These are phyloP conservation scores for Oenanthe oenanthe DNA, from an alignment of 2,113 vertebrate species.

Conservation along the genomic window DNA sequence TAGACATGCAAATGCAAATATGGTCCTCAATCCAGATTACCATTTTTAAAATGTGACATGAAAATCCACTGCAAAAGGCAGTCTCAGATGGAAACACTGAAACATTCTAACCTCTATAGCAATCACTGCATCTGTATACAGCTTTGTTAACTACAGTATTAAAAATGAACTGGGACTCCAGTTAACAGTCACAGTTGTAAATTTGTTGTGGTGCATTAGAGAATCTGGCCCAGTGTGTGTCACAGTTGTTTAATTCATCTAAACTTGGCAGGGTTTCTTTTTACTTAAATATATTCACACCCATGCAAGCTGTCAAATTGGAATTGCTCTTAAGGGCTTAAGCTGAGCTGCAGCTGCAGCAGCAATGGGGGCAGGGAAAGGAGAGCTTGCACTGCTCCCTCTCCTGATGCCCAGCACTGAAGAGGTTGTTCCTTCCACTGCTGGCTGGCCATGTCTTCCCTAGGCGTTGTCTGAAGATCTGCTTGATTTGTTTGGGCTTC, in stretches of 20 bases:
- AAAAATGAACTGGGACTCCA: background rate
- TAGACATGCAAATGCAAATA: background rate
- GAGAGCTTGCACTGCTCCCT: background rate
- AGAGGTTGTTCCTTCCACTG: background rate
- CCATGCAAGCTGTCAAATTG: slow-evolving; percentile 59
- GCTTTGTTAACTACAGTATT: background rate
- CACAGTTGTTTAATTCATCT: slow-evolving; percentile 58
- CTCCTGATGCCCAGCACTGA: background rate
- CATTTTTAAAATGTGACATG: background rate
- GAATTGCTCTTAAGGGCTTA: background rate
- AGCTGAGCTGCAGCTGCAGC: background rate
- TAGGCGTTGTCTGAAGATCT: background rate
- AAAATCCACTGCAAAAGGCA: background rate
- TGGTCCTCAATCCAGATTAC: background rate
- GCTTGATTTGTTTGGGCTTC: background rate
- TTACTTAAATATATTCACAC: slow-evolving; percentile 20
- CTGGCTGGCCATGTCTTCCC: background rate
- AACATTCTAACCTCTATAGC: background rate
- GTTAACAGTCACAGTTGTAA: background rate
- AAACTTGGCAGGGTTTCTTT: slow-evolving; percentile 14
- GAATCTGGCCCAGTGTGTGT: background rate
- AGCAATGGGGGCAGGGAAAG: background rate
- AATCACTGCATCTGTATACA: background rate
- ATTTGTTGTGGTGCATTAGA: background rate
- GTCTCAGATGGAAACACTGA: background rate